These are phyloP conservation scores for Alviniconcha strummeri DNA, from an alignment of 2,888 invertebrate species.

Conservation along the genomic window DNA sequence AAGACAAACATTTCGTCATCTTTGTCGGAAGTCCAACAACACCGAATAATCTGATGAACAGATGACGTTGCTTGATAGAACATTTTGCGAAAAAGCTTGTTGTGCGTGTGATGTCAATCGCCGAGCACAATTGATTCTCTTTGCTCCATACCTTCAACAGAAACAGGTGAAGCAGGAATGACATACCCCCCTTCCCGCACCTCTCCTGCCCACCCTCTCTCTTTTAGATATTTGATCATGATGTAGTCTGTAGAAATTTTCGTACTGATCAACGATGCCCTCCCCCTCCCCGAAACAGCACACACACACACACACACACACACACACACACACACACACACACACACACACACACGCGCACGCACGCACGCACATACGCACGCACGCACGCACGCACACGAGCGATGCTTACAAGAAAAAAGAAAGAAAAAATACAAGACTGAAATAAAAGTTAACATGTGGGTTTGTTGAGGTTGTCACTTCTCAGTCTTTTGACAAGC, in stretches of 20 bases:
- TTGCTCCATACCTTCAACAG: not conserved
- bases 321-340: not conserved
- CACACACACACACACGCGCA: slow-evolving; percentile 2
- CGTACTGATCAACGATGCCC: not conserved
- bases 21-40: too few species aligned
- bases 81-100: too few species aligned
- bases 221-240: too few species aligned
- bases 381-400: too few species aligned
- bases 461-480: not conserved
- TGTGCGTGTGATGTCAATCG: too few species aligned
- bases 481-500: too few species aligned
- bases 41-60: too few species aligned
- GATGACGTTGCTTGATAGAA: too few species aligned
- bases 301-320: not conserved
- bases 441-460: not conserved
- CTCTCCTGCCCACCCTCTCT: not conserved
- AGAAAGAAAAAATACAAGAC: not conserved
- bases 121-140: not conserved
- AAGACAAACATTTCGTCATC: too few species aligned
- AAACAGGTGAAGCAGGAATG: not conserved
- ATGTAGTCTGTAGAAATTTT: not conserved
- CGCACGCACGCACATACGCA: slow-evolving; percentile 1
- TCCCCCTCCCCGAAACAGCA: not conserved
- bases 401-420: not conserved
- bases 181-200: not conserved